phyloP scores from a whole-genome alignment of 2,113 vertebrate species.

The Rhodinocichla rosea region DNA sequence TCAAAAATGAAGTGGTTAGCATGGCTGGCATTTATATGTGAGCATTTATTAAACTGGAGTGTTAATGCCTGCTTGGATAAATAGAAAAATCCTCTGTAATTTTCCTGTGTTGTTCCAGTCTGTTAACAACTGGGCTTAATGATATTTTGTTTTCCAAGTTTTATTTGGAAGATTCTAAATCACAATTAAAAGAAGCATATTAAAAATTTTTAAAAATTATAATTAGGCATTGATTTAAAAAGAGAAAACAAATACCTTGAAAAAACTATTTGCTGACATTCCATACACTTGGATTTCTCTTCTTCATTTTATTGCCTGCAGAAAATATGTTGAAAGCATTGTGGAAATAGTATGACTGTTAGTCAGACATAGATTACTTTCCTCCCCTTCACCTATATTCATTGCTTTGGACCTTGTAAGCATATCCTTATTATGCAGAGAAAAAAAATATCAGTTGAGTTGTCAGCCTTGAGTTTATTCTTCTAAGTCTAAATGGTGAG shows the following conservation, averaged over 20 bases:
- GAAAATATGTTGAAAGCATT: neutral
- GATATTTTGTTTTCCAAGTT: neutral
- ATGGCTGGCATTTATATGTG: constrained; percentile 27
- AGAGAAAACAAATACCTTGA: neutral
- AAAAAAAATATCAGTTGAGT: neutral
- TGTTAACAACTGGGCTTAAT: neutral
- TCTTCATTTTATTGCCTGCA: neutral
- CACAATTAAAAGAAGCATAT: neutral
- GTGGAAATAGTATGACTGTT: neutral
- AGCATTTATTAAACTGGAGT: constrained; percentile 19
- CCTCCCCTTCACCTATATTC: neutral
- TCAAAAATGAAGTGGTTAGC: constrained; percentile 64
- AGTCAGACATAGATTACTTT: neutral
- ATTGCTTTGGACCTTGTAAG: neutral
- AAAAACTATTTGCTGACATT: neutral
- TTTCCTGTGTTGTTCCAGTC: neutral
- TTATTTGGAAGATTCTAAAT: neutral
- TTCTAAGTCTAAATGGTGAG: neutral
- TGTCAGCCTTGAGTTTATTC: neutral
- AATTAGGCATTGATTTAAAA: neutral
- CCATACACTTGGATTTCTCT: neutral
- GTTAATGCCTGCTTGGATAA: constrained; percentile 36
- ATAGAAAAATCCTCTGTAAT: neutral
- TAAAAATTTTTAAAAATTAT: neutral
- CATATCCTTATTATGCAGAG: neutral